Evolutionary conservation across 1,140 invertebrate genomes (phyloP).

Genomic region (Drosophila navojoa): DNA sequence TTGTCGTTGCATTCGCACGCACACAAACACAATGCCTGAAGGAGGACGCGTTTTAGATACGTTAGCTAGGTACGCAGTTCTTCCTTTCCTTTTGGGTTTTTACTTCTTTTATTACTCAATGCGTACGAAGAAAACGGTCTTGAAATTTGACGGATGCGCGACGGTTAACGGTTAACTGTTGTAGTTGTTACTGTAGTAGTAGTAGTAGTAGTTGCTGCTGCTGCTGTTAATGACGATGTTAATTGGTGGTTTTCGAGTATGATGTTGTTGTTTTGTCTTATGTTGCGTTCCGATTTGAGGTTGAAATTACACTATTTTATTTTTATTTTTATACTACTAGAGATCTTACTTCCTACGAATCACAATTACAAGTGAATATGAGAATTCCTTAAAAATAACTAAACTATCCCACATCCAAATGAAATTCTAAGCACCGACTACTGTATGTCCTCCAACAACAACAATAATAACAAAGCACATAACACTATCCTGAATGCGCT

Average conservation of each 20-base stretch:
- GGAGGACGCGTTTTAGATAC: constrained; percentile 13
- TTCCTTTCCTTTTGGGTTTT: not conserved
- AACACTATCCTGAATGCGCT: not conserved
- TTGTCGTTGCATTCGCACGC: constrained; percentile 27
- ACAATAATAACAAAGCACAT: constrained; percentile 1
- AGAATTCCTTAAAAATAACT: constrained; percentile 29
- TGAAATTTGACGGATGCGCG: constrained; percentile 23
- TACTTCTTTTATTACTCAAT: constrained; percentile 38
- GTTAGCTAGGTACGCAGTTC: not conserved
- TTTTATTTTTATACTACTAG: constrained; percentile 70
- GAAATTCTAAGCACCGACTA: constrained; percentile 47
- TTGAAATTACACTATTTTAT: constrained; percentile 64
- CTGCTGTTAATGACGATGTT: constrained; percentile 12
- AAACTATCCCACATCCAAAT: constrained; percentile 27
- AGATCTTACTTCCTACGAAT: constrained; percentile 79
- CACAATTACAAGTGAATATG: constrained; percentile 76
- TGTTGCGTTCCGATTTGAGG: constrained; percentile 71
- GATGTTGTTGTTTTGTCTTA: constrained; percentile 54
- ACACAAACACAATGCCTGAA: constrained; percentile 5
- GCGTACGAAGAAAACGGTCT: constrained; percentile 14
- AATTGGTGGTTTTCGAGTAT: constrained; percentile 36
- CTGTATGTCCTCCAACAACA: constrained; percentile 20
- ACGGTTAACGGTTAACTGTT: constrained; percentile 22
- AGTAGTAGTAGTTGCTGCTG: too few relatives aligned
- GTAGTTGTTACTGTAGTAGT: too few relatives aligned